Evolutionary conservation across 2,797 vertebrate species (phyloP), one percentile per base, ranked within the genome.

Genomic region (Emydoidea blandingii): DNA sequence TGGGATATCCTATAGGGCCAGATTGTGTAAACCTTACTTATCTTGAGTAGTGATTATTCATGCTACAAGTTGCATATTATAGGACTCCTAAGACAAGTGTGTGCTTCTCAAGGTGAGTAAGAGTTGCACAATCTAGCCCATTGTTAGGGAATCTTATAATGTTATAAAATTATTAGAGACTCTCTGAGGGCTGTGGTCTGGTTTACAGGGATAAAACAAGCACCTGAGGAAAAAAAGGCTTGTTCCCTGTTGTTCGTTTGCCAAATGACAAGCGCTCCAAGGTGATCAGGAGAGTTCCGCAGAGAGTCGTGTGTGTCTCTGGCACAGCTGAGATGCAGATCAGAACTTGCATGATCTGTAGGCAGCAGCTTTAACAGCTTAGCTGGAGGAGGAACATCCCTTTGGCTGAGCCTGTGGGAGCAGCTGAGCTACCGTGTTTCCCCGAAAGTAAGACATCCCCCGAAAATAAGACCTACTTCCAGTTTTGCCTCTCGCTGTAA

Each of bases 21-120:
- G 92, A 65, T 14, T 83, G 34, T 37, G 72, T 93, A 19, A 59
- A n/a, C 25, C 44, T 86, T 88, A 49, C 21, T 59, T 62, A 81
- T 56, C 47, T 93, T 86, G 31, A 87, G 34, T 0, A 1, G 27
- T 34, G 3, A 81, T 92, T 89, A 81, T 44, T 44, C 59, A n/a
- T n/a, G 12, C 44, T 49, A 87, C 23, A 9, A 94, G 59, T 8
- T 47, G 21, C 72, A 44, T 74, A 41, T 25, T 25, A 47, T 16
- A 47, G 72, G 25, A 47, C 72, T 47, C 12, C 72, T 47, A 76
- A 16, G 12, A 47, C 72, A 27, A 29, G 6, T 44, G 41, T 15
- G 25, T 31, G 81, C 72, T 62, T 59, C 21, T 80, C 8, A 27
- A 37, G 65, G 79, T 2, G 37, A 41, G n/a, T 23, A 23, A 10